Evolutionary conservation across 1,140 invertebrate genomes (phyloP).

Genomic region (Habropoda laboriosa): DNA sequence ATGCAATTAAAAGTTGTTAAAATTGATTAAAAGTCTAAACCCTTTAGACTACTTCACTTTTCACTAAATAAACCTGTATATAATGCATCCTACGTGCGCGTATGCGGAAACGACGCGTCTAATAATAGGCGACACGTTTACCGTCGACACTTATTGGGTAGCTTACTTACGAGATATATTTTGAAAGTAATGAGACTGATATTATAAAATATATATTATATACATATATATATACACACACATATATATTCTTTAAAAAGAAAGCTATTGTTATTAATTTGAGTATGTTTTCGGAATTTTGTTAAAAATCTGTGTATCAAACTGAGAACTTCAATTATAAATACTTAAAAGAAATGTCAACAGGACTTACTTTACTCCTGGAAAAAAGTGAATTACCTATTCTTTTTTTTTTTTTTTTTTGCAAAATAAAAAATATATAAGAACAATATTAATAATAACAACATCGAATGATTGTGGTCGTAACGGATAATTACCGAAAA

Average conservation of each 20-base stretch:
- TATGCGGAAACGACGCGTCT: constrained; percentile 66
- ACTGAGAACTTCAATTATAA: neutral
- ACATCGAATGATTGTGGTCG: too few species aligned
- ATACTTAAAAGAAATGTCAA: neutral
- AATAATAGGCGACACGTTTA: constrained; percentile 67
- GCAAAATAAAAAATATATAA: too few species aligned
- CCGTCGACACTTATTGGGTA: constrained; percentile 56
- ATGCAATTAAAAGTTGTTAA: neutral
- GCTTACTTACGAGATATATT: constrained; percentile 48
- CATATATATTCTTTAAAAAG: neutral
- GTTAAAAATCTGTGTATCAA: too few species aligned
- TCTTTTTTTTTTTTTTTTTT: neutral
- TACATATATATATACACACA: too few species aligned
- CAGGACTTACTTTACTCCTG: too few species aligned
- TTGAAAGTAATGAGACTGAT: constrained; percentile 11
- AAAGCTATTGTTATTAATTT: neutral
- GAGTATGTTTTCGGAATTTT: neutral
- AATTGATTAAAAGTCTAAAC: neutral
- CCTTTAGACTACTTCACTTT: constrained; percentile 25
- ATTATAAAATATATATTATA: constrained; percentile 8
- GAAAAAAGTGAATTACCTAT: neutral
- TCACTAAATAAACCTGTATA: constrained; percentile 45
- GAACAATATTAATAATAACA: too few species aligned
- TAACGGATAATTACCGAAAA: too few species aligned
- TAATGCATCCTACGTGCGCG: constrained; percentile 55